A percentile compares a stretch with the other conserved stretches of the same genome.
Evolutionary conservation across 2,797 vertebrate genomes (phyloP).

Genomic region (Karalla daura): DNA sequence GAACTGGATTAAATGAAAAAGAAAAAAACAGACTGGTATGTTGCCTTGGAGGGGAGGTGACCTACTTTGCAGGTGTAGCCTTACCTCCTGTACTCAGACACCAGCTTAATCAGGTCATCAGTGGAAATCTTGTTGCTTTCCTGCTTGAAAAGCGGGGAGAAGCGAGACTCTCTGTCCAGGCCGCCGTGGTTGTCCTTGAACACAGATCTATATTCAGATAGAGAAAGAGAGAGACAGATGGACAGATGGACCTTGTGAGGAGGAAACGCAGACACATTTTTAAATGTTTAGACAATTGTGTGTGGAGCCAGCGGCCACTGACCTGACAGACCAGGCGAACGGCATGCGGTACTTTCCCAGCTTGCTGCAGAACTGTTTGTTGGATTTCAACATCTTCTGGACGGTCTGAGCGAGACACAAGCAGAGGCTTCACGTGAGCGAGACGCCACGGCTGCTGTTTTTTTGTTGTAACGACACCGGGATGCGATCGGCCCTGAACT

Average conservation of each 20-base stretch:
- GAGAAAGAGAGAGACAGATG: conserved; percentile 20
- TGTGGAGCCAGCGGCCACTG: conserved; percentile 52
- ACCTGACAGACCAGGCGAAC: conserved; percentile 98
- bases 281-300: conserved; percentile 6
- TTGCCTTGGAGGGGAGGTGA: background rate
- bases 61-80: conserved; percentile 7
- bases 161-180: conserved; percentile 94
- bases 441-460: conserved; percentile 33
- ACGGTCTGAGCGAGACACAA: conserved; percentile 84
- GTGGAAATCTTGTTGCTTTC: conserved; percentile 96
- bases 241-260: background rate
- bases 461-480: conserved; percentile 27
- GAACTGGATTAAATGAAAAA: no score
- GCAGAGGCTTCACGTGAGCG: conserved; percentile 23
- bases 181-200: conserved; percentile 98
- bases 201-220: conserved; percentile 91
- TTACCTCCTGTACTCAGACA: conserved; percentile 94
- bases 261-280: background rate
- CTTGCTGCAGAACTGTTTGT: conserved; percentile 96
- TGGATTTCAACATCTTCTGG: conserved; percentile 96
- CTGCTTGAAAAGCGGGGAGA: conserved; percentile 97
- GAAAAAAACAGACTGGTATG: no score
- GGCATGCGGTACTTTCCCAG: conserved; percentile 98
- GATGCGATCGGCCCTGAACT: conserved; percentile 35
- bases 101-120: conserved; percentile 94